Percentiles rank a stretch among this genome's conserved stretches.
Conservation (phyloP, 64 coral and sea anemone genomes). For the Astreopora myriophthalma region DNA sequence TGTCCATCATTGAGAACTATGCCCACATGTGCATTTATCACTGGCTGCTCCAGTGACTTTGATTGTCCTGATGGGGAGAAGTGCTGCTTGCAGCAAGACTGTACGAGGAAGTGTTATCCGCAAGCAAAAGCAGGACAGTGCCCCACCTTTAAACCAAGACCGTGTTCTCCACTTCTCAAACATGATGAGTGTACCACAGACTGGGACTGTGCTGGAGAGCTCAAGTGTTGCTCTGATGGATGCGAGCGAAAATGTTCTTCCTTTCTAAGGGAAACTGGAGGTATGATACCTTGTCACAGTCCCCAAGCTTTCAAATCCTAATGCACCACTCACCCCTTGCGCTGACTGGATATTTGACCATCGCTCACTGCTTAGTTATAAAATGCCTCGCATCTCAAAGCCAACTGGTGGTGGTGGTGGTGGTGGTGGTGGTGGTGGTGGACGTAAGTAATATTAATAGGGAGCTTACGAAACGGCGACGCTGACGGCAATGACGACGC, state of each 20-base stretch:
- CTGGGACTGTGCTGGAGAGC: slow-evolving; percentile 7
- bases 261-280: not conserved
- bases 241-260: not conserved
- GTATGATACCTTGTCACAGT: not conserved
- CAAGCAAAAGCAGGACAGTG: not conserved
- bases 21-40: not conserved
- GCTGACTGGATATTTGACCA: too few species aligned
- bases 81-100: slow-evolving; percentile 4
- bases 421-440: too few species aligned
- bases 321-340: too few species aligned
- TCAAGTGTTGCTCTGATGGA: slow-evolving; percentile 24
- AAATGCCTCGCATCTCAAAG: too few species aligned
- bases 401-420: too few species aligned
- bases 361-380: too few species aligned
- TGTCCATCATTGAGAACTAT: not conserved
- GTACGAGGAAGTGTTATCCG: not conserved
- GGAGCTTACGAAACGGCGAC: too few species aligned
- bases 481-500: too few species aligned
- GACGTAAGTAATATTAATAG: too few species aligned
- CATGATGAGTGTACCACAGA: not conserved
- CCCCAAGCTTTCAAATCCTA: not conserved
- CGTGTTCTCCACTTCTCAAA: not conserved
- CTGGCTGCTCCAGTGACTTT: not conserved
- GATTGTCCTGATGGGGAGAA: slow-evolving; percentile 1
- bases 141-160: not conserved